Evolutionary conservation across 2,797 vertebrate genomes (phyloP).

Genomic region (Loris lydekkerianus): DNA sequence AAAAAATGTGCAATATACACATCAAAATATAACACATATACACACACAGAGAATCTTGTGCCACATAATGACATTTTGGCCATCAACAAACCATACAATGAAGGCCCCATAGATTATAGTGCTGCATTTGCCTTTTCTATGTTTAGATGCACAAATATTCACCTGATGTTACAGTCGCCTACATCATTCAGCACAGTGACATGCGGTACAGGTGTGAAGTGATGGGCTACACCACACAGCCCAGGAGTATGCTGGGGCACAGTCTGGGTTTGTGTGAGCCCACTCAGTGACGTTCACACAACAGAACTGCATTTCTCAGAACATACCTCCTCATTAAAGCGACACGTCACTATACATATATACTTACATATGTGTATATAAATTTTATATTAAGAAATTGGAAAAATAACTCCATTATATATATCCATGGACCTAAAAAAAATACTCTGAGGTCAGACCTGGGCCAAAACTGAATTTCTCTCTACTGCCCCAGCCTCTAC

Average conservation of each 20-base stretch:
- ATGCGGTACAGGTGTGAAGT: neutral
- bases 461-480: constrained; percentile 1
- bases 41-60: no score
- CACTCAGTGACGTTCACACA: neutral
- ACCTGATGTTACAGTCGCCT: neutral
- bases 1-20: no score
- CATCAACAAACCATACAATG: neutral
- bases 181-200: neutral
- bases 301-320: neutral
- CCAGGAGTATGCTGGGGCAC: neutral
- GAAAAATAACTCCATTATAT: neutral
- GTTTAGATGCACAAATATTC: neutral
- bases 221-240: neutral
- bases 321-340: neutral
- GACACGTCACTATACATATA: neutral
- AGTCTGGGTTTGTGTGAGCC: neutral
- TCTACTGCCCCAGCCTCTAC: neutral
- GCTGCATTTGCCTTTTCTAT: neutral
- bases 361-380: neutral
- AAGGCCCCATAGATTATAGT: neutral
- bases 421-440: neutral
- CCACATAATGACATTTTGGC: neutral
- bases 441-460: neutral
- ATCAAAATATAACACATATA: neutral
- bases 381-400: neutral